Base-by-base conservation (phyloP, 2,113 vertebrate genomes). In the Ptilonorhynchus violaceus region DNA sequence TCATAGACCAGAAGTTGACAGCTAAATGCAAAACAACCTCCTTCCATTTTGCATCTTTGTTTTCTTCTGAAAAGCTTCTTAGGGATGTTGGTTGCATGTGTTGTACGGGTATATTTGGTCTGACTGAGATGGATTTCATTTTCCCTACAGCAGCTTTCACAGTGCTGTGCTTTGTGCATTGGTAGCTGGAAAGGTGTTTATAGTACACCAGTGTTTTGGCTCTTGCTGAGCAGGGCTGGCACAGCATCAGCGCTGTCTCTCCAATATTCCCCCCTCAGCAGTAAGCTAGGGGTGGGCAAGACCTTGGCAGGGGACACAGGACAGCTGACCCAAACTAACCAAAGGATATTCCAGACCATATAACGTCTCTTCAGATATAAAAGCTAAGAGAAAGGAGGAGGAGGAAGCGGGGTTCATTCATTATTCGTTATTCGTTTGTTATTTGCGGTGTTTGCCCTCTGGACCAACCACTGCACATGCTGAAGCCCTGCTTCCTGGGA, bases 41-140 rank as follows among this genome's bases (percentile, higher is more conserved):
- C 11, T 5, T 67, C 14, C 46, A 13, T 77, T 63, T 39, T 46
- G 19, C 33, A 79, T 24, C 15, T 60, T 64, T 49, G 2, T 44
- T 85, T 15, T 13, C 4, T 68, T 47, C 44, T 81, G 47, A 75
- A 88, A 63, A 67, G 11, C 25, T 37, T 33, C 31, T 58, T 47
- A n/a, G 44, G 19, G 6, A 7, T 67, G 13, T 13, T 70, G 20
- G 30, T 28, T 42, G 16, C 23, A 11, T 0, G 2, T n/a, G 15
- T n/a, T 37, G 7, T 20, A 28, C 20, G 31, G 25, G 9, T 27
- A 14, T 58, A 5, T 11, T 49, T 12, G 9, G 3, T 50, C 46
- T 82, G 46, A 22, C 28, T 30, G 62, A 59, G 18, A 50, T 0
- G 4, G 4, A 23, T 33, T 9, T 39, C 5, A 18, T 52, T 74